Evolutionary conservation across 2,113 vertebrate species (phyloP), one percentile per base, ranked within the genome.

Genomic region (Peucedramus taeniatus): DNA sequence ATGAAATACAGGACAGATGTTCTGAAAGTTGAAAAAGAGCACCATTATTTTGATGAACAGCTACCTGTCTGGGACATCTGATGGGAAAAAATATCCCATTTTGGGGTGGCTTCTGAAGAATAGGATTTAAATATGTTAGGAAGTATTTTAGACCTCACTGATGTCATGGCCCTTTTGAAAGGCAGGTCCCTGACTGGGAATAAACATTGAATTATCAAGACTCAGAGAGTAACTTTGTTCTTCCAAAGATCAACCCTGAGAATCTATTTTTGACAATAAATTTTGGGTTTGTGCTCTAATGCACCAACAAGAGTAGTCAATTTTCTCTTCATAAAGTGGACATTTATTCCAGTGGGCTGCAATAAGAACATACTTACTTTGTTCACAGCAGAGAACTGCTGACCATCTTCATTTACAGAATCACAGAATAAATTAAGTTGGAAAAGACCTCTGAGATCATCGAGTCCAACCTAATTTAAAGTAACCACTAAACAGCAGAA

Each of bases 1-100:
- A 90, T 90, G 79, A 94, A 95, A 94, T 77, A 83, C 42, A 96
- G 78, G 74, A 85, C 79, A 94, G 92, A 94, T 92, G 83, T 72
- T 94, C 81, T 49, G 60, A 95, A 93, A 92, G 88, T 20, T 91
- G 69, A 87, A 89, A 78, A 77, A 87, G 51, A 91, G n/a, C 17
- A 10, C n/a, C 5, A 18, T 6, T 39, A n/a, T 87, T 88, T 94
- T 74, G 89, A 82, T 87, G 89, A 87, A 93, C 28, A 84, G 23
- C 26, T 88, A 76, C 65, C 47, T 92, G 24, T 74, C 50, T 83
- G 81, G 26, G 39, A 78, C 10, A 31, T 86, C 39, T 68, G 20
- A 47, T 88, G 64, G 44, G 0, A 28, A 76, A 61, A 69, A 85
- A 24, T 44, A 47, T 31, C n/a, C 7, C 9, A 44, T 82, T 87